phyloP scores from a whole-genome alignment of 2,797 vertebrate genomes.

The Mus caroli region DNA sequence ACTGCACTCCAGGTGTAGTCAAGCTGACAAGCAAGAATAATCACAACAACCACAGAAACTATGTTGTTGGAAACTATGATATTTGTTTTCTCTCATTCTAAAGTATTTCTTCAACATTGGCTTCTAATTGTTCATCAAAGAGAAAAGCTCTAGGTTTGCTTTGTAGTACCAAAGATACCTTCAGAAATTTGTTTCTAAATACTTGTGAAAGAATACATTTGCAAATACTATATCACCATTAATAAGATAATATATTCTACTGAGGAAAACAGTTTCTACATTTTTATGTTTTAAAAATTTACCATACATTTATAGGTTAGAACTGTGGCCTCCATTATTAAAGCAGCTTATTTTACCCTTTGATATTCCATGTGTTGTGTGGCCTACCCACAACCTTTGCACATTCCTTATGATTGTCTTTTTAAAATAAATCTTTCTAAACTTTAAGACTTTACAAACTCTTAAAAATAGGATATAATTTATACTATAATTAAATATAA shows the following conservation, averaged over 20 bases:
- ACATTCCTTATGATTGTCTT: background rate
- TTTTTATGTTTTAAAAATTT: background rate
- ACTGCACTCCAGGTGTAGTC: too few species aligned
- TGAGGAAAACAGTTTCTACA: background rate
- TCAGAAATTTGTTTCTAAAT: background rate
- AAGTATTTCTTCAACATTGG: background rate
- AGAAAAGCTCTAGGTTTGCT: background rate
- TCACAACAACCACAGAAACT: too few species aligned
- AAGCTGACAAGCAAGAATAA: too few species aligned
- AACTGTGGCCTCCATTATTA: too few species aligned
- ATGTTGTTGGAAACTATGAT: too few species aligned
- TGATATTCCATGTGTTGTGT: background rate
- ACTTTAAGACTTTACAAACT: background rate
- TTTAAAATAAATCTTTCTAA: background rate
- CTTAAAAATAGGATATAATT: too few species aligned
- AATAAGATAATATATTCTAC: background rate
- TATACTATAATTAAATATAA: too few species aligned
- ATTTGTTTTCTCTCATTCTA: too few species aligned
- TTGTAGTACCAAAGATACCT: background rate
- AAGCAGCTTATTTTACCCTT: background rate
- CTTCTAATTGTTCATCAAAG: background rate
- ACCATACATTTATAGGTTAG: background rate
- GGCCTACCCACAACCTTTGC: accelerated
- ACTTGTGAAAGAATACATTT: background rate
- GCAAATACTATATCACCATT: background rate